Percentiles rank a stretch among this genome's conserved stretches.
Evolutionary conservation across 2,797 vertebrate genomes (phyloP).

Genomic region (Nyctibius grandis): DNA sequence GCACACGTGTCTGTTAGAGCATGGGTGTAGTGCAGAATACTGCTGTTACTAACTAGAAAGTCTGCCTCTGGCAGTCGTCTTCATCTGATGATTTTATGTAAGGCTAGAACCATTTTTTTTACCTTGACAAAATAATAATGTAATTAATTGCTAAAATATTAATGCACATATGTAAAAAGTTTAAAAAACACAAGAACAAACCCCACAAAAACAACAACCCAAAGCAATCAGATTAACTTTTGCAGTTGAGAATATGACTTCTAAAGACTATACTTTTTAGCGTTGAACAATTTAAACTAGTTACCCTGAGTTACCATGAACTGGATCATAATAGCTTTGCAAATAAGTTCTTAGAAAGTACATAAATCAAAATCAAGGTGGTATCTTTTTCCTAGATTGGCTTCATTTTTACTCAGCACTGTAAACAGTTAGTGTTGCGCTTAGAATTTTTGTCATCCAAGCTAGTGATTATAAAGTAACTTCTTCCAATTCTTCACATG

Average conservation of each 20-base stretch:
- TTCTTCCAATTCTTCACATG: not conserved
- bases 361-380: not conserved
- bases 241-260: not conserved
- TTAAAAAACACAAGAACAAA: not conserved
- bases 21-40: not conserved
- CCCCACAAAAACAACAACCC: not conserved
- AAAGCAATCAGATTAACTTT: not conserved
- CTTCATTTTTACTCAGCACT: not conserved
- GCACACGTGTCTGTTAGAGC: fast-evolving
- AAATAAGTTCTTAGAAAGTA: not conserved
- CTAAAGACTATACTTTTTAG: not conserved
- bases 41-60: not conserved
- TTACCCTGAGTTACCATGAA: not conserved
- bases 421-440: not conserved
- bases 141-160: not conserved
- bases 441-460: not conserved
- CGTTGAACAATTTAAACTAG: not conserved
- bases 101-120: not conserved
- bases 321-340: not conserved
- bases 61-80: not conserved
- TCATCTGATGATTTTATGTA: not conserved
- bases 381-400: not conserved
- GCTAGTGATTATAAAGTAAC: not conserved
- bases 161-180: not conserved
- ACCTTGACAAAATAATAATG: not conserved